Base-by-base conservation (phyloP, 2,113 vertebrate species). In the Apaloderma vittatum region DNA sequence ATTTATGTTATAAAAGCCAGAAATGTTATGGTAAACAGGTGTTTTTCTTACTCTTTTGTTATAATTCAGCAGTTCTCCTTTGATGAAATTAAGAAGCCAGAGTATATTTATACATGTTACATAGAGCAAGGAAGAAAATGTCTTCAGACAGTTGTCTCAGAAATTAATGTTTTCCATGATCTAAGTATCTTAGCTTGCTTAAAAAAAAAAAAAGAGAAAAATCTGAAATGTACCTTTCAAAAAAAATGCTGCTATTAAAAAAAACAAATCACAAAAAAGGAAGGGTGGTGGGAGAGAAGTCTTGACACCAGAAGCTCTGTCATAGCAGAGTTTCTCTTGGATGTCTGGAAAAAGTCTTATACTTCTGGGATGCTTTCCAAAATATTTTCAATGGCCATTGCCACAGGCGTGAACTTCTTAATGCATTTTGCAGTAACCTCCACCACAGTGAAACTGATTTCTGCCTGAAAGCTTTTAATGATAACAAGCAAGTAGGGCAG, bases 331-430 rank as follows among this genome's bases (percentile, higher is more conserved):
- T 97, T 97, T 96, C 97, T 96, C 78, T 96, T 22, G 65, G 84
- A 95, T 86, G 97, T 98, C 98, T 98, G 98, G 98, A 98, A 98
- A 98, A 98, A 97, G 97, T 96, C 97, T 98, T 98, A 94, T 51
- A 77, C 84, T 98, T 97, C 98, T 98, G 97, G 98, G 98, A 98
- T 93, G 87, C 67, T 79, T 97, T 97, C 98, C 98, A 98, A 97
- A 97, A 88, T 98, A 97, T 96, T 97, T 94, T 77, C 95, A 91
- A 89, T 96, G 97, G 96, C 97, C 97, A 82, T 87, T 94, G 92
- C 98, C 97, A 97, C 97, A 97, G 97, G 97, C 96, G 95, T 97
- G 97, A 98, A 97, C 97, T 97, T 93, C 96, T 97, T 98, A 98
- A 98, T 98, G 98, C 67, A 43, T 98, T 98, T 98, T 97, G 97